Conservation (phyloP, 2,888 invertebrate genomes). For the Microchrysa polita region DNA sequence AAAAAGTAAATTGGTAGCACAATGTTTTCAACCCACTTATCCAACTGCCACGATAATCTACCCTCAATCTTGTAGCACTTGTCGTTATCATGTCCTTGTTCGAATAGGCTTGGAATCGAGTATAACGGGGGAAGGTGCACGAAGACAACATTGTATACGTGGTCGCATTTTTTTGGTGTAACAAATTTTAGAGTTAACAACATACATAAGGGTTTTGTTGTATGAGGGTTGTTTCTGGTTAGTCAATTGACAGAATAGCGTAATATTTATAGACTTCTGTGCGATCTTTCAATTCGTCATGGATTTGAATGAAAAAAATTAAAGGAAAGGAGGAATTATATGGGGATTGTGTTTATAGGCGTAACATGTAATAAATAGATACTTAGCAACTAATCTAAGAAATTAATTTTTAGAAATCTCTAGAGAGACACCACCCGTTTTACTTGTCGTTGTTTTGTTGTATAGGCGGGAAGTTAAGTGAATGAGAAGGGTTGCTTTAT, state of each 20-base stretch:
- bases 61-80: slow-evolving; percentile 25
- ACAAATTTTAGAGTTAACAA: slow-evolving; percentile 41
- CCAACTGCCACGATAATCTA: slow-evolving; percentile 47
- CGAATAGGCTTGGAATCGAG: neutral
- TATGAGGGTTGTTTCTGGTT: slow-evolving; percentile 17
- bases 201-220: slow-evolving; percentile 28
- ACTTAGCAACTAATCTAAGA: slow-evolving; percentile 52
- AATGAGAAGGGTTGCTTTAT: too few relatives aligned
- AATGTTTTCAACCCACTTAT: slow-evolving; percentile 47
- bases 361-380: slow-evolving; percentile 50
- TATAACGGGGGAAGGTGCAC: neutral
- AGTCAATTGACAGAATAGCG: neutral
- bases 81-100: slow-evolving; percentile 9
- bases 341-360: slow-evolving; percentile 44
- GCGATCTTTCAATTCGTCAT: neutral
- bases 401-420: slow-evolving; percentile 51
- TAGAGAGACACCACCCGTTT: slow-evolving; percentile 51
- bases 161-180: slow-evolving; percentile 22
- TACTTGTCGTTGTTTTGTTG: slow-evolving; percentile 44
- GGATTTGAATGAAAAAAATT: neutral
- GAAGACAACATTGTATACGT: too few relatives aligned
- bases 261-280: neutral
- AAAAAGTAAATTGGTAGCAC: slow-evolving; percentile 35
- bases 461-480: neutral
- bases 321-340: neutral